phyloP scores from a whole-genome alignment of 2,113 vertebrate species.

The Mesoclemmys tuberculata region DNA sequence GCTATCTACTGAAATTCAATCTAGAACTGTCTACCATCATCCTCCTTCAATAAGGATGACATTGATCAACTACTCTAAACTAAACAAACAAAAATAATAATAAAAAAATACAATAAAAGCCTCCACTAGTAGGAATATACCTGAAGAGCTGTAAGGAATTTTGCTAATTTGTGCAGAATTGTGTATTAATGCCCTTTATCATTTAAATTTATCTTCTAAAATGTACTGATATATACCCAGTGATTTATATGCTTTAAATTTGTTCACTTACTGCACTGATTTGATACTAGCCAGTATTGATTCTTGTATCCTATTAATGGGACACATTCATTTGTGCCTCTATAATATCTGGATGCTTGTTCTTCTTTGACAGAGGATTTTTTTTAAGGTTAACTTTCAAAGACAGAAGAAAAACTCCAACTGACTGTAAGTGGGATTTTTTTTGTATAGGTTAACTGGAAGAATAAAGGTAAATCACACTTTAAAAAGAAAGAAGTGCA shows the following conservation, averaged over 20 bases:
- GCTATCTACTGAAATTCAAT: slow-evolving; percentile 22
- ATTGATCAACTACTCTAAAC: slow-evolving; percentile 33
- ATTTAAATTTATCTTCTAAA: slow-evolving; percentile 28
- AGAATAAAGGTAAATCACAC: slow-evolving; percentile 70
- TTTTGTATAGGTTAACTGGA: slow-evolving; percentile 27
- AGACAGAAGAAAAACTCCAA: not conserved
- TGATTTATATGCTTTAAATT: slow-evolving; percentile 8
- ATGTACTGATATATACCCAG: slow-evolving; percentile 12
- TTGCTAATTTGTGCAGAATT: slow-evolving; percentile 45
- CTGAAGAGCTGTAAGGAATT: slow-evolving; percentile 8
- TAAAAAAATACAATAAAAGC: not conserved
- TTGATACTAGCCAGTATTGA: slow-evolving; percentile 54
- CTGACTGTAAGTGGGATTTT: slow-evolving; percentile 8
- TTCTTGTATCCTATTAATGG: slow-evolving; percentile 45
- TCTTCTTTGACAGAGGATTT: slow-evolving; percentile 40
- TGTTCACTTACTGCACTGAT: slow-evolving; percentile 43
- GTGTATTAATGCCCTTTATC: slow-evolving; percentile 23
- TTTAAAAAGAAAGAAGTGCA: slow-evolving; percentile 50
- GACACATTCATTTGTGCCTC: slow-evolving; percentile 51
- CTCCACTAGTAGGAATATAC: not conserved
- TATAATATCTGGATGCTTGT: slow-evolving; percentile 32
- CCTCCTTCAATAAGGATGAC: slow-evolving; percentile 14
- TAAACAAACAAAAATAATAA: not conserved
- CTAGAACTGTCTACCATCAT: slow-evolving; percentile 7
- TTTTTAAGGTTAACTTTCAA: slow-evolving; percentile 20